Evolutionary conservation across 1,140 invertebrate genomes (phyloP).

Genomic region (Bombus consobrinus): DNA sequence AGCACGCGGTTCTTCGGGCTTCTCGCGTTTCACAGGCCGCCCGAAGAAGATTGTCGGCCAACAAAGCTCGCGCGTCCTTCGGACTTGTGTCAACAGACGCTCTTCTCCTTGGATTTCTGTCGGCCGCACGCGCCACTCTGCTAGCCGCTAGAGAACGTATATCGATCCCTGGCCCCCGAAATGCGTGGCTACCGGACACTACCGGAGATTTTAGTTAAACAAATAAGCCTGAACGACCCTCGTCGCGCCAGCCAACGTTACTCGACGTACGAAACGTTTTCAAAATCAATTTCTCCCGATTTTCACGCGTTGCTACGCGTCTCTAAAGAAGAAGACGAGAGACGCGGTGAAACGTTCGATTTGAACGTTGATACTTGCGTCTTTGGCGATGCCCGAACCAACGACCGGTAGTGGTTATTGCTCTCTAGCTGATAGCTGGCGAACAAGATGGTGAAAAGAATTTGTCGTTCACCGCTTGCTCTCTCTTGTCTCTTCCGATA

Average conservation of each 20-base stretch:
- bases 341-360: neutral
- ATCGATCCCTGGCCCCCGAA: conserved; percentile 61
- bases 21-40: conserved; percentile 63
- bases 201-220: conserved; percentile 72
- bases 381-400: neutral
- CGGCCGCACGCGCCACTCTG: conserved; percentile 63
- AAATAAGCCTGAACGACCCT: conserved; percentile 64
- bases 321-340: neutral
- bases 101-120: conserved; percentile 61
- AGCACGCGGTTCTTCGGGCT: neutral
- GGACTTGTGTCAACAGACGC: conserved; percentile 61
- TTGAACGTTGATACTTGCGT: no score
- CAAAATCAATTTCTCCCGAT: conserved; percentile 56
- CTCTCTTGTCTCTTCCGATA: no score
- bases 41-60: conserved; percentile 55
- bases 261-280: neutral
- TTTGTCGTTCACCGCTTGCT: neutral
- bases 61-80: conserved; percentile 58
- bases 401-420: neutral
- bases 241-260: conserved; percentile 28
- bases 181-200: conserved; percentile 57
- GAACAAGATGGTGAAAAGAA: accelerated
- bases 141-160: conserved; percentile 42
- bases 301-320: neutral
- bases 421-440: accelerated